Conservation (phyloP, 35 echinoderm and acorn worm genomes). For the Hemicentrotus pulcherrimus region DNA sequence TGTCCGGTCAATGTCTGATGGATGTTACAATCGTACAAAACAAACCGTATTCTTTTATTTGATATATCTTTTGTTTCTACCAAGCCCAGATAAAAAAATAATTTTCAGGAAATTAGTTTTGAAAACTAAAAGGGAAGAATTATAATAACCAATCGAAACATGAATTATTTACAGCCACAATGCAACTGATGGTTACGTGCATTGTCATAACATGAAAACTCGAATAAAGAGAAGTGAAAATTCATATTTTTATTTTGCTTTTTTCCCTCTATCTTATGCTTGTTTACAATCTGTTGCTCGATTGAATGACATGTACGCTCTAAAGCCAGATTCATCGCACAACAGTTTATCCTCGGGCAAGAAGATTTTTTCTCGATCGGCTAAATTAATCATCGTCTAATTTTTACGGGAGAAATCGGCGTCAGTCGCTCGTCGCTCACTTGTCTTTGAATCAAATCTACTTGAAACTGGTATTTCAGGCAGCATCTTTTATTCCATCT, state of each 20-base stretch:
- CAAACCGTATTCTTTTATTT: background rate
- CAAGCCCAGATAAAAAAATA: background rate
- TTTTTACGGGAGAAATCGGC: background rate
- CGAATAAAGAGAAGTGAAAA: background rate
- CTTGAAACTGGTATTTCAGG: background rate
- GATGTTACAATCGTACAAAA: background rate
- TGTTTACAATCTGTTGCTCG: background rate
- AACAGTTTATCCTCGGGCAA: background rate
- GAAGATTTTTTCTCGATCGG: background rate
- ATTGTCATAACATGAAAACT: background rate
- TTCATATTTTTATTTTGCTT: background rate
- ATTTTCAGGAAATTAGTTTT: background rate
- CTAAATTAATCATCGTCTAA: background rate
- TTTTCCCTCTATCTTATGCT: background rate
- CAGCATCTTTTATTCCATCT: background rate
- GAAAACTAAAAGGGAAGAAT: background rate
- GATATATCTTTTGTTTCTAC: background rate
- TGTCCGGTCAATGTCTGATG: background rate
- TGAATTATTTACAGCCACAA: background rate
- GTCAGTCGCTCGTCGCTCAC: background rate
- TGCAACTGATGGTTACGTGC: background rate
- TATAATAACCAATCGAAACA: background rate
- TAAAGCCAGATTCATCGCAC: background rate
- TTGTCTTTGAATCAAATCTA: background rate
- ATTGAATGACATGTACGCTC: background rate